Base-by-base conservation (phyloP, 2,797 vertebrate genomes). In the Chromobotia macracanthus region DNA sequence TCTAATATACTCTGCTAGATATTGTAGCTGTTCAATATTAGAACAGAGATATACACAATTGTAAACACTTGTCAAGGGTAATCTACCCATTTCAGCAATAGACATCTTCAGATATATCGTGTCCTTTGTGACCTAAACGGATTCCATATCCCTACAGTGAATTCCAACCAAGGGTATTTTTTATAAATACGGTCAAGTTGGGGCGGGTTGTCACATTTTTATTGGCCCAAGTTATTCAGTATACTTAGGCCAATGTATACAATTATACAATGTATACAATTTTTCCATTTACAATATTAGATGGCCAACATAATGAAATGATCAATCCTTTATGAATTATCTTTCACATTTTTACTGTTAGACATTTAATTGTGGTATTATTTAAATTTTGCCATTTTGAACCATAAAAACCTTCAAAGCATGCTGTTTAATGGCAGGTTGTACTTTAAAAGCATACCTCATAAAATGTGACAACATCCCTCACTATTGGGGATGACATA, bases 21-120 rank as follows among this genome's bases (percentile, higher is more conserved):
- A 60, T n/a, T 48, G 10, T 60, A 68, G 65, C 41, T 3, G 38
- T 68, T 68, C 60, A 66, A 67, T 67, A 67, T 76, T 56, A 76
- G 50, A 56, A 67, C n/a, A 4, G 16, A 67, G 8, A 38, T 23
- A 77, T 60, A 35, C 41, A 31, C 60, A 21, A 77, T 69, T 77
- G 75, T 46, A 69, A 77, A 77, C 8, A 31, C 53, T 68, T n/a
- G n/a, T 77, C 75, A 77, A 58, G 38, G 46, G 23, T 77, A 55
- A 35, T 77, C 44, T 46, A 6, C 0, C 16, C 28, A 3, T 64
- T 64, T 64, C 3, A n/a, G 38, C 53, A 48, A 58, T n/a, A n/a
- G n/a, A n/a, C 60, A 77, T 68, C 38, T 31, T 68, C 5, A 1
- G 65, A 16, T 67, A 55, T 50, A 66, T 38, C 3, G 15, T 7